A percentile compares a stretch with the other conserved stretches of the same genome.
Evolutionary conservation across 1,140 invertebrate genomes (phyloP).

Genomic region (Ericerus pela): DNA sequence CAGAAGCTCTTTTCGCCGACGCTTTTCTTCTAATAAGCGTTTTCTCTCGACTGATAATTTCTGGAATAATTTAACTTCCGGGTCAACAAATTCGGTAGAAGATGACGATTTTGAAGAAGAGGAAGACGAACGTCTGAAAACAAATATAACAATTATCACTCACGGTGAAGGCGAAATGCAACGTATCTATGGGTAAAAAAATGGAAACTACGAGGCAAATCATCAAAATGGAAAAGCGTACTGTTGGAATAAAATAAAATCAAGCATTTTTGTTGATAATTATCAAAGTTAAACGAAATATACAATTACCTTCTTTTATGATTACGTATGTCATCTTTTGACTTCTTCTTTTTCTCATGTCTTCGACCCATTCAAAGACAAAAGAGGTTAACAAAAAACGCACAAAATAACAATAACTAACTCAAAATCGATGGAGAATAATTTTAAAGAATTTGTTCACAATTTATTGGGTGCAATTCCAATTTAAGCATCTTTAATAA

Average conservation of each 20-base stretch:
- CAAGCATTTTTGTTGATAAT: neutral
- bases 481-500: no score
- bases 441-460: no score
- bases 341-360: no score
- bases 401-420: no score
- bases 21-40: constrained; percentile 46
- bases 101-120: constrained; percentile 15
- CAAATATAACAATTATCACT: no score
- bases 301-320: constrained; percentile 4
- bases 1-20: constrained; percentile 59
- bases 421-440: no score
- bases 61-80: constrained; percentile 50
- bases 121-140: constrained; percentile 8
- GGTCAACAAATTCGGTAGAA: constrained; percentile 31
- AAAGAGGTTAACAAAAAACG: no score
- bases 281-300: no score
- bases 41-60: constrained; percentile 54
- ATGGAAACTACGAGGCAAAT: no score
- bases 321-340: neutral
- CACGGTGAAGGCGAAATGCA: constrained; percentile 1
- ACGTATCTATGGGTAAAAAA: neutral
- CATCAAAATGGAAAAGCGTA: neutral
- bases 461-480: no score
- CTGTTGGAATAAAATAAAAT: neutral
- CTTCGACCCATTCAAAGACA: no score